Evolutionary conservation across 2,797 vertebrate genomes (phyloP), one percentile per base, ranked within the genome.

Genomic region (Odontamblyopus rebecca): DNA sequence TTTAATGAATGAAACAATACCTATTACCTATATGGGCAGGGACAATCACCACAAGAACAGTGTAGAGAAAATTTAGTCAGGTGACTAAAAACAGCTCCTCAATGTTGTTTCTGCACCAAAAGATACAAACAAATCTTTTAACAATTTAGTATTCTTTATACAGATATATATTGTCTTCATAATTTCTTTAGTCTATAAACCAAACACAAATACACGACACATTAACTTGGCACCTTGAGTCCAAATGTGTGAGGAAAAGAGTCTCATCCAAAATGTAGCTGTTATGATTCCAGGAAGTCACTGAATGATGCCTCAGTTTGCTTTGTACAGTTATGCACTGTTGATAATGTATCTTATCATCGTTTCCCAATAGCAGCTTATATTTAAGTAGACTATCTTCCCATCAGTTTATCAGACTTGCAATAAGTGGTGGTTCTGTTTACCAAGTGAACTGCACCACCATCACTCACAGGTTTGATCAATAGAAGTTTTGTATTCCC

Each of bases 391-490:
- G 53, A 1, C 26, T 61, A 19, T 30, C 9, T 60, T 16, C 26
- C 30, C 13, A 30, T 61, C 30, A 35, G 41, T 65, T 26, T 65
- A 48, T 26, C 6, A 32, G 9, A 5, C 30, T 67, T 54, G 9
- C 50, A 32, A 32, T 51, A 18, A 29, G 23, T 23, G 61, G 76
- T 75, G 64, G 79, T 71, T 78, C 81, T 64, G 84, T 82, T 85
- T 77, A 78, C 59, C n/a, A 54, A 67, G 68, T 63, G 26, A 75
- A 74, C 88, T 88, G 88, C 71, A 69, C 81, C 78, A 51, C 60
- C 79, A 74, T 84, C 30, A 71, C 64, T 82, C 72, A 79, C 11
- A 61, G 48, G 63, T 75, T 35, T 23, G 2, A 44, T 11, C 50
- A 23, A 66, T 76, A 73, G 69, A 80, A 54, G 18, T 69, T 75